Evolutionary conservation across 1,140 invertebrate genomes (phyloP).

Genomic region (Leguminivora glycinivorella): DNA sequence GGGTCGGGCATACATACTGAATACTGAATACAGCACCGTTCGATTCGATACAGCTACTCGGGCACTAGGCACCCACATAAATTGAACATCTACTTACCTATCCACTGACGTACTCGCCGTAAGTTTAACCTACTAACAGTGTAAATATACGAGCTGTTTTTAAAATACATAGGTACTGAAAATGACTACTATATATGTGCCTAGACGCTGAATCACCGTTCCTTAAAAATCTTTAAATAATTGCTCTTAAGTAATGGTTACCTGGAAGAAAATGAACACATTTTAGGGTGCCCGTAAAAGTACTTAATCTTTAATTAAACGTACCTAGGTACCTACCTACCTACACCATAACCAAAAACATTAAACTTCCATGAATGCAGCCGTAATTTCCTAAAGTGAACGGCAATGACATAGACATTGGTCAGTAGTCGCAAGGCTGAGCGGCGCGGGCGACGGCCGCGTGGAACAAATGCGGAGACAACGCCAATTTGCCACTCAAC

Average conservation of each 20-base stretch:
- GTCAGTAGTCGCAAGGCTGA: slow-evolving; percentile 32
- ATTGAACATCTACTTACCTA: not conserved
- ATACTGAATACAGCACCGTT: slow-evolving; percentile 2
- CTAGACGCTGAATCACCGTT: not conserved
- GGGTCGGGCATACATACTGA: slow-evolving; percentile 17
- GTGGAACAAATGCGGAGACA: slow-evolving; percentile 66
- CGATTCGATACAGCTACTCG: slow-evolving; percentile 1
- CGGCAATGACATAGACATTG: slow-evolving; percentile 30
- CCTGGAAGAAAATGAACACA: not conserved
- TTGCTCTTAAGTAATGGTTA: not conserved
- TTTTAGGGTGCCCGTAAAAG: not conserved
- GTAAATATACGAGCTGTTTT: not conserved
- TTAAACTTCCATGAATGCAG: not conserved
- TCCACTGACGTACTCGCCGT: not conserved
- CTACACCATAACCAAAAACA: not conserved
- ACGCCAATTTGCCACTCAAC: slow-evolving; percentile 70
- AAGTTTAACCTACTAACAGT: not conserved
- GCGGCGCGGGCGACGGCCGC: slow-evolving; percentile 39
- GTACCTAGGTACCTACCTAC: no score
- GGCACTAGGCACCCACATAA: not conserved
- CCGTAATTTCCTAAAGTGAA: slow-evolving; percentile 55
- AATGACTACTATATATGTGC: slow-evolving; percentile 7
- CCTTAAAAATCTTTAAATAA: not conserved
- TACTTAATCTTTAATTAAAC: no score
- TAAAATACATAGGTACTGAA: not conserved